phyloP scores from a whole-genome alignment of 1,140 invertebrate genomes.

The Ditylenchus dipsaci region DNA sequence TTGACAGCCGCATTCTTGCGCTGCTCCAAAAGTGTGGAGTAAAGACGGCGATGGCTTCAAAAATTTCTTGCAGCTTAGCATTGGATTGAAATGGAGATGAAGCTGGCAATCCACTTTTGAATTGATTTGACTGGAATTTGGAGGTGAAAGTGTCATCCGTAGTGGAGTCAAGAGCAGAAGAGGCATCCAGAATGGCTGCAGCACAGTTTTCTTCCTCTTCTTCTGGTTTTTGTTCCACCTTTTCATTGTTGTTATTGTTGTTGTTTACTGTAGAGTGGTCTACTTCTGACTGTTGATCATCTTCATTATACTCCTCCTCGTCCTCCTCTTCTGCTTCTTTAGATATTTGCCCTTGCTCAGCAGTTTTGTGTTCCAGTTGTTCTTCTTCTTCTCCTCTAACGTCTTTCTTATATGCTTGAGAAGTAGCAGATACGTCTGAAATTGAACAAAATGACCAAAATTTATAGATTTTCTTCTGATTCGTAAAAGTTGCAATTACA shows the following conservation, averaged over 20 bases:
- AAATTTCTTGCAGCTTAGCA: slow-evolving; percentile 5
- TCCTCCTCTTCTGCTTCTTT: not conserved
- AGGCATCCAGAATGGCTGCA: not conserved
- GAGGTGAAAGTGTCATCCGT: not conserved
- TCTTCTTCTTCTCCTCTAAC: not conserved
- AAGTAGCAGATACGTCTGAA: too few relatives aligned
- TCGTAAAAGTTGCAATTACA: too few relatives aligned
- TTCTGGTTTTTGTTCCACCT: too few relatives aligned
- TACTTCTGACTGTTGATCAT: slow-evolving; percentile 1
- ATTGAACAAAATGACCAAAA: too few relatives aligned
- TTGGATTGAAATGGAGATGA: not conserved
- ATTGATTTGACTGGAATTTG: not conserved
- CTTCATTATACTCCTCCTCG: not conserved
- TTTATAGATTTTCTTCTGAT: too few relatives aligned
- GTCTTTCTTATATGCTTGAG: too few relatives aligned
- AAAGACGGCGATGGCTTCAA: slow-evolving; percentile 3
- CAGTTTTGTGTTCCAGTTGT: not conserved
- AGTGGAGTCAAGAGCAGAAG: not conserved
- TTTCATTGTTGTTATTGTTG: not conserved
- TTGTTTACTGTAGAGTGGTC: not conserved
- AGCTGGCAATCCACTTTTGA: not conserved
- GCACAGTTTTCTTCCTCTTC: not conserved
- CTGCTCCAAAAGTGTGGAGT: slow-evolving; percentile 1
- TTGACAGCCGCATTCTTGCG: not conserved
- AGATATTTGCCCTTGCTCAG: not conserved